Evolutionary conservation across 1,140 invertebrate genomes (phyloP).

Genomic region (Phymastichus coffea): DNA sequence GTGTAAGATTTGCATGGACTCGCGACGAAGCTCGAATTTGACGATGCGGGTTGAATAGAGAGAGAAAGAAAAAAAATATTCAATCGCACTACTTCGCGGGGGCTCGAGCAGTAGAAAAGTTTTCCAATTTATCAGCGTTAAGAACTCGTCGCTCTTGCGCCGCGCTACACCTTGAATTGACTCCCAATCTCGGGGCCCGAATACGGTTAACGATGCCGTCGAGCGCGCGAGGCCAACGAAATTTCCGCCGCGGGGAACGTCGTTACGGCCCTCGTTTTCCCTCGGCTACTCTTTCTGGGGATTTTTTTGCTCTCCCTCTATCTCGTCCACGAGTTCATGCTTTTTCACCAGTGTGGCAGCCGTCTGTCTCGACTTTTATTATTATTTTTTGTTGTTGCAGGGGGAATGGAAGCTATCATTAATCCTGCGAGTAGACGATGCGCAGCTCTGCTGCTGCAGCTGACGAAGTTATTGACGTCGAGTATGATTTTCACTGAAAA

Average conservation of each 20-base stretch:
- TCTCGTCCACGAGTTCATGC: not conserved
- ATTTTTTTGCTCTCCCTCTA: too few relatives aligned
- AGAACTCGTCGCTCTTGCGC: not conserved
- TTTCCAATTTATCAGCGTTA: slow-evolving; percentile 29
- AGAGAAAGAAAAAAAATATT: too few relatives aligned
- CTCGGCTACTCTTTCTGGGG: not conserved
- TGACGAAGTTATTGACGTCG: not conserved
- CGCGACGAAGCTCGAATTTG: too few relatives aligned
- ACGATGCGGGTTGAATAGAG: too few relatives aligned
- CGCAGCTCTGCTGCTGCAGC: too few relatives aligned
- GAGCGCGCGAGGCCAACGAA: not conserved
- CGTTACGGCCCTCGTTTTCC: not conserved
- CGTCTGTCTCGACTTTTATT: not conserved
- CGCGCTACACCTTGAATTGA: slow-evolving; percentile 10
- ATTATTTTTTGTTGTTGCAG: not conserved
- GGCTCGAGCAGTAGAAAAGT: slow-evolving; percentile 21
- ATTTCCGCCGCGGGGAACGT: slow-evolving; percentile 17
- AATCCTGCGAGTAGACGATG: not conserved
- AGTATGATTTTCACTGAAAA: not conserved
- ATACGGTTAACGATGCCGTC: slow-evolving; percentile 17
- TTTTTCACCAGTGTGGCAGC: not conserved
- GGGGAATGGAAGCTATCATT: not conserved
- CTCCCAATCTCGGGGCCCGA: slow-evolving; percentile 11
- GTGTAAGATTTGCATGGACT: too few relatives aligned
- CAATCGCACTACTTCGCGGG: too few relatives aligned